phyloP scores from a whole-genome alignment of 2,113 vertebrate species.

The Crypturellus undulatus region DNA sequence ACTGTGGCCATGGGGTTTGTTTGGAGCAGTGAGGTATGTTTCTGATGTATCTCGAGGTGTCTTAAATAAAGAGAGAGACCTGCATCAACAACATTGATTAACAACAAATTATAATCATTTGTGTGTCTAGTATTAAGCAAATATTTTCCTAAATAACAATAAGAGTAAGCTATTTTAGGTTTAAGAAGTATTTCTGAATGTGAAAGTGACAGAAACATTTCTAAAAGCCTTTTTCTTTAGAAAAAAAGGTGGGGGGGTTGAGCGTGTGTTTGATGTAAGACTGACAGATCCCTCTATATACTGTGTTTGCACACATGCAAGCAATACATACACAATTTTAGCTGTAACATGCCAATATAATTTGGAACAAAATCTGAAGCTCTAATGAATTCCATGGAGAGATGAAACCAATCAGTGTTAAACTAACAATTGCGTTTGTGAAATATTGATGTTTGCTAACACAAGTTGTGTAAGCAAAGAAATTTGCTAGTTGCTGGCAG shows the following conservation, averaged over 20 bases:
- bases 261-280: not conserved
- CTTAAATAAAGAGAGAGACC: not conserved
- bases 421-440: not conserved
- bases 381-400: not conserved
- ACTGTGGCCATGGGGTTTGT: not conserved
- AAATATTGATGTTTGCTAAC: not conserved
- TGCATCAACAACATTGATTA: not conserved
- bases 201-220: slow-evolving; percentile 18
- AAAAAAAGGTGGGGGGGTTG: too few relatives aligned
- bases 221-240: not conserved
- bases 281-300: not conserved
- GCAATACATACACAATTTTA: not conserved
- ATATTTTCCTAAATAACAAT: not conserved
- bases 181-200: not conserved
- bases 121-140: slow-evolving; percentile 18
- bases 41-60: not conserved
- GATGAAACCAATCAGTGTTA: not conserved
- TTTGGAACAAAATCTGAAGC: not conserved
- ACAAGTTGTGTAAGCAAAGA: not conserved
- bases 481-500: not conserved
- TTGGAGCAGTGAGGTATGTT: not conserved
- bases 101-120: not conserved
- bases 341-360: not conserved
- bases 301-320: not conserved
- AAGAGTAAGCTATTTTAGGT: slow-evolving; percentile 14